Base-by-base conservation (phyloP, 1,140 invertebrate species). In the Lepidurus apus region DNA sequence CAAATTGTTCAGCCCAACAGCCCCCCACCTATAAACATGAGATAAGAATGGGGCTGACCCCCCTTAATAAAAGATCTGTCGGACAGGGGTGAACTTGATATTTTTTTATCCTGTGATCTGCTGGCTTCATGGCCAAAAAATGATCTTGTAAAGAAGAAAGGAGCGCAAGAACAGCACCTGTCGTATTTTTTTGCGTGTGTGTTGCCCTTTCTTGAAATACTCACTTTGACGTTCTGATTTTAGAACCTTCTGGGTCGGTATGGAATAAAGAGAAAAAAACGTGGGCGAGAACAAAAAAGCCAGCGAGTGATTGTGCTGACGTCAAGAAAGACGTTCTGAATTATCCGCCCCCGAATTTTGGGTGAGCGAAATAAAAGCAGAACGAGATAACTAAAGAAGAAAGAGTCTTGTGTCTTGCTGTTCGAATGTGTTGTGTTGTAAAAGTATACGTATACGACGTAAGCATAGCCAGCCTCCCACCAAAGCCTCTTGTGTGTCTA, bases 401-500 rank as follows among this genome's bases (percentile, higher is more conserved):
- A 17, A 65, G 8, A 65, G 17, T 65, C 17, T 65, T 65, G 53
- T 9, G 53, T 7, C 13, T 65, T 21, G 53, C 4, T 5, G 17
- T 9, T 21, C 7, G 53, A 65, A 65, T n/a, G 53, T 65, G 53
- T 65, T 65, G 53, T 65, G 53, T 65, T 65, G 53, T 65, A 65
- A 47, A 47, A 6, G 17, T 65, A 65, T 21, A 21, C 21, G 53
- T 65, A 65, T 21, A 65, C 13, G 53, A 65, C 21, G n/a, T 13
- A 65, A n/a, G 53, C 53, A 65, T 65, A 7, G 53, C 13, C 53
- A 65, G 53, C 53, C 53, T 65, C 53, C 53, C 53, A 65, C 53
- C 53, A 5, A 65, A 65, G 53, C 53, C 53, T 65, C 53, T 65
- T 65, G 53, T 65, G 53, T 65, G 53, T 65, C 53, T 65, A 65